Conservation (phyloP, 1,140 invertebrate species). For the Sitophilus oryzae region DNA sequence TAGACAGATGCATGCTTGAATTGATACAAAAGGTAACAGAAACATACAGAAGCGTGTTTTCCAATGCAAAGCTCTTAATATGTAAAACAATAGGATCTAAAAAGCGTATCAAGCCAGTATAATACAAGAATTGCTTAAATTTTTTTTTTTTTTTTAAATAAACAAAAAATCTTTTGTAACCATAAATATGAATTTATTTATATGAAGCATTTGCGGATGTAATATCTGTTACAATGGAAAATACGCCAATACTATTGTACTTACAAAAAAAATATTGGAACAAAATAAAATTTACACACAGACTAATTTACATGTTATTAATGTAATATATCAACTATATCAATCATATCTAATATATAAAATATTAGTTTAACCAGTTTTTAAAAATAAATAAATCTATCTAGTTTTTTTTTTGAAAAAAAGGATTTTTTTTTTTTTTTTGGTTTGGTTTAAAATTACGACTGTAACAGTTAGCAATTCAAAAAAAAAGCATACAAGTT, state of each 20-base stretch:
- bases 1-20: no score
- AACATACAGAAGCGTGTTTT: neutral
- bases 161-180: neutral
- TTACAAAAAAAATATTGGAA: neutral
- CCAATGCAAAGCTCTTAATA: neutral
- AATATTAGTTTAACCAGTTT: no score
- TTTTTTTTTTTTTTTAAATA: neutral
- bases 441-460: no score
- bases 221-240: slow-evolving; percentile 8
- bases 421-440: no score
- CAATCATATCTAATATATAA: no score
- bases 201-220: slow-evolving; percentile 2
- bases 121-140: neutral
- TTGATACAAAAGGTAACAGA: neutral
- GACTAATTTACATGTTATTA: no score
- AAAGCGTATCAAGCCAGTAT: slow-evolving; percentile 1
- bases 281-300: neutral
- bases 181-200: neutral
- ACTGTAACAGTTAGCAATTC: no score
- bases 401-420: no score
- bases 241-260: neutral
- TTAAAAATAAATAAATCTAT: no score
- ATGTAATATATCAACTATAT: no score
- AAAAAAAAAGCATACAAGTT: no score
- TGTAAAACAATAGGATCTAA: neutral